These are phyloP conservation scores for Xenops minutus DNA, from an alignment of 2,797 vertebrate species.

Conservation along the genomic window DNA sequence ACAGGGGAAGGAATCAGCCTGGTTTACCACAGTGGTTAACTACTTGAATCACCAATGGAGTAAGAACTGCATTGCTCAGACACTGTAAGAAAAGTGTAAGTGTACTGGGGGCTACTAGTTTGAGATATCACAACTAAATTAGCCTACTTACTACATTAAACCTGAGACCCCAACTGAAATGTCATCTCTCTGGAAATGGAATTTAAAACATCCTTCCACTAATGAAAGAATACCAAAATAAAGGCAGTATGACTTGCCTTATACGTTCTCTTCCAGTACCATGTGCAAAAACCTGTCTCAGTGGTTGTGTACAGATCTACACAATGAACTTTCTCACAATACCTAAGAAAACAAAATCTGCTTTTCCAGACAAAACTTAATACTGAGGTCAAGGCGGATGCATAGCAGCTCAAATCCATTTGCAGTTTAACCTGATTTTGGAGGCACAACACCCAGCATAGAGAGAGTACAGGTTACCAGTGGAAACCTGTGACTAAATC, in stretches of 20 bases:
- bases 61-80: background rate
- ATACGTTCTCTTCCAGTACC: background rate
- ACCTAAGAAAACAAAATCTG: background rate
- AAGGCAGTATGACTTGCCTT: background rate
- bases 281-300: background rate
- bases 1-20: background rate
- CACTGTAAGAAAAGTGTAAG: background rate
- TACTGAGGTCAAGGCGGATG: background rate
- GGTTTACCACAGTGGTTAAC: background rate
- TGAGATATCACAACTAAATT: background rate
- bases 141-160: background rate
- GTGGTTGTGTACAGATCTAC: background rate
- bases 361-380: background rate
- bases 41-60: background rate
- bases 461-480: background rate
- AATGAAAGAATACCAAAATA: background rate
- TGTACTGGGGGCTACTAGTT: background rate
- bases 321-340: background rate
- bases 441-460: background rate
- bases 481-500: background rate
- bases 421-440: background rate
- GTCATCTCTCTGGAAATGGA: background rate
- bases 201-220: background rate
- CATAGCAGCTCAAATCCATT: background rate
- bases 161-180: background rate